Evolutionary conservation across 1,140 invertebrate genomes (phyloP).

Genomic region (Drosophila murphyi): DNA sequence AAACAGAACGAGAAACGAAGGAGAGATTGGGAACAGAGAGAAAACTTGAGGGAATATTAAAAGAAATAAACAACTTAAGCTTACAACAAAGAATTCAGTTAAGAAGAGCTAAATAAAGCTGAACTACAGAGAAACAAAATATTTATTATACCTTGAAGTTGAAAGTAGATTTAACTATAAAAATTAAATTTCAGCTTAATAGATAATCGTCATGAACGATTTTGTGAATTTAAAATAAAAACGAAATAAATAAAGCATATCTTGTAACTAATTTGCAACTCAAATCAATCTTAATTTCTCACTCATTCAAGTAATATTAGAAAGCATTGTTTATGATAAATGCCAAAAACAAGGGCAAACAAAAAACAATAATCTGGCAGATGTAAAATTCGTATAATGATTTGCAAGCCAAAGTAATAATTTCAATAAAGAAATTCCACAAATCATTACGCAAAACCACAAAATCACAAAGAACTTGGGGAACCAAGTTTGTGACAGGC

Average conservation of each 20-base stretch:
- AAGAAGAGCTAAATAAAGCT: too few species aligned
- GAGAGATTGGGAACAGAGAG: slow-evolving; percentile 3
- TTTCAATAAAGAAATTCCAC: slow-evolving; percentile 71
- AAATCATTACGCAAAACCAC: slow-evolving; percentile 71
- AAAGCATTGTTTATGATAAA: neutral
- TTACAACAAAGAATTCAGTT: neutral
- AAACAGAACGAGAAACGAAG: slow-evolving; percentile 62
- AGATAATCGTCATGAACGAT: too few species aligned
- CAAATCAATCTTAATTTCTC: too few species aligned
- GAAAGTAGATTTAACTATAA: too few species aligned
- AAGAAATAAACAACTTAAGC: neutral
- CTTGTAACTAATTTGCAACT: too few species aligned
- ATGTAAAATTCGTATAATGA: slow-evolving; percentile 37
- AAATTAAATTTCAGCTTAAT: too few species aligned
- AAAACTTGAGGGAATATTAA: neutral
- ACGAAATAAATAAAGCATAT: too few species aligned
- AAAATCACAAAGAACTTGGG: slow-evolving; percentile 55
- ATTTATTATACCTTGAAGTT: too few species aligned
- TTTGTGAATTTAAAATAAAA: too few species aligned
- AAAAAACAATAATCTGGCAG: slow-evolving; percentile 34
- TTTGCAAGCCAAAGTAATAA: slow-evolving; percentile 36
- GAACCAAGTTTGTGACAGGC: slow-evolving; percentile 56
- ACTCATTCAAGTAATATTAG: too few species aligned
- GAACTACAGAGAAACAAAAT: too few species aligned
- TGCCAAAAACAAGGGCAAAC: slow-evolving; percentile 28